Evolutionary conservation across 1,140 invertebrate species (phyloP).

Genomic region (Nephila pilipes): DNA sequence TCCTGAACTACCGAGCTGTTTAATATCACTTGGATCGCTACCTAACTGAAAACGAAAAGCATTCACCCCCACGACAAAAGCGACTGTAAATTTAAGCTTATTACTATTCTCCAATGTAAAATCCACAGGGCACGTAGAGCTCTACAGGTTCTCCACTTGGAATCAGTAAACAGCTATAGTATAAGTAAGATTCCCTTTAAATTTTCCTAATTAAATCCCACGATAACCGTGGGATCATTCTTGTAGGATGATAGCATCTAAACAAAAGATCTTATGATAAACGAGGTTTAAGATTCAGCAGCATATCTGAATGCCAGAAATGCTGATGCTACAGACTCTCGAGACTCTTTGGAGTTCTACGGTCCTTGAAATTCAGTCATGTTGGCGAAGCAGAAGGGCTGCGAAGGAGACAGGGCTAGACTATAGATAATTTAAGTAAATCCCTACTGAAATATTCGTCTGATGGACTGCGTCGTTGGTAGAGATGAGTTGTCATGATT

Average conservation of each 20-base stretch:
- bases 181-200: slow-evolving; percentile 28
- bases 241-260: slow-evolving; percentile 14
- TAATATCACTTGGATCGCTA: background rate
- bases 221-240: background rate
- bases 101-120: background rate
- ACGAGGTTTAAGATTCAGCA: slow-evolving; percentile 50
- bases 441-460: background rate
- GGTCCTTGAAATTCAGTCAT: slow-evolving; percentile 45
- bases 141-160: slow-evolving; percentile 29
- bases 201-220: slow-evolving; percentile 56
- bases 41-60: background rate
- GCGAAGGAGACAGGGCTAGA: background rate
- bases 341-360: slow-evolving; percentile 11
- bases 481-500: background rate
- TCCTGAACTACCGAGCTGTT: background rate
- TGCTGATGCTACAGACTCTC: slow-evolving; percentile 15
- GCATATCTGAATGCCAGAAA: slow-evolving; percentile 13
- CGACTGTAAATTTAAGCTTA: background rate
- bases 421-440: slow-evolving; percentile 21
- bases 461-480: background rate
- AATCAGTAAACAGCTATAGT: background rate
- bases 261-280: slow-evolving; percentile 64
- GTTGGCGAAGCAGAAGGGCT: background rate
- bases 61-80: slow-evolving; percentile 1
- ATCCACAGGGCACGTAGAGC: background rate